Conservation (phyloP, 37 sponge, comb jelly and placozoan species). For the Halichondria panicea region DNA sequence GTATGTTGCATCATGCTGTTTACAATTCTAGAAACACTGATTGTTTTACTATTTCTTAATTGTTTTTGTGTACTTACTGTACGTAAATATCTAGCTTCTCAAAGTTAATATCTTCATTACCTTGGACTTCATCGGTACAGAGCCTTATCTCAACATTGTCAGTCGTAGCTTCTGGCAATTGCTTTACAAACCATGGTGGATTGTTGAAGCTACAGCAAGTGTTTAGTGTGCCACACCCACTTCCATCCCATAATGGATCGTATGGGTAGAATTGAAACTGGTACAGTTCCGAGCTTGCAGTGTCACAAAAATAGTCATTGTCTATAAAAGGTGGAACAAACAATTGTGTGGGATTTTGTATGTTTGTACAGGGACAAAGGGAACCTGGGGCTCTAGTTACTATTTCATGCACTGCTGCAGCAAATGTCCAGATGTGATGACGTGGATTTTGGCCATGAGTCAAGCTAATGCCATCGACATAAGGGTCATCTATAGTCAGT, state of each 20-base stretch:
- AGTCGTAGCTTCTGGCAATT: neutral
- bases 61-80: too few relatives aligned
- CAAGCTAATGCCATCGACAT: slow-evolving; percentile 32
- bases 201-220: slow-evolving; percentile 24
- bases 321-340: neutral
- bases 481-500: slow-evolving; percentile 2
- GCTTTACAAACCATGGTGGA: slow-evolving; percentile 30
- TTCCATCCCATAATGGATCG: slow-evolving; percentile 43
- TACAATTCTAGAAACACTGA: too few relatives aligned
- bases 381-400: neutral
- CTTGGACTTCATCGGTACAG: slow-evolving; percentile 8
- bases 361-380: slow-evolving; percentile 20
- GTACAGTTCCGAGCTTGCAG: neutral
- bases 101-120: neutral
- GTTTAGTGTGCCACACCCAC: slow-evolving; percentile 22
- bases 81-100: neutral
- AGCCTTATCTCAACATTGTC: slow-evolving; percentile 43
- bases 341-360: neutral
- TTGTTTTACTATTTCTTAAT: too few relatives aligned
- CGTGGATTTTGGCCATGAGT: slow-evolving; percentile 26
- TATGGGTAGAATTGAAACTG: slow-evolving; percentile 7
- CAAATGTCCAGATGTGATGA: slow-evolving; percentile 43
- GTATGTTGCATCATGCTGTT: too few relatives aligned
- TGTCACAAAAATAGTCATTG: slow-evolving; percentile 29
- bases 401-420: slow-evolving; percentile 13